phyloP scores from a whole-genome alignment of 2,797 vertebrate genomes.

The Coreius guichenoti region DNA sequence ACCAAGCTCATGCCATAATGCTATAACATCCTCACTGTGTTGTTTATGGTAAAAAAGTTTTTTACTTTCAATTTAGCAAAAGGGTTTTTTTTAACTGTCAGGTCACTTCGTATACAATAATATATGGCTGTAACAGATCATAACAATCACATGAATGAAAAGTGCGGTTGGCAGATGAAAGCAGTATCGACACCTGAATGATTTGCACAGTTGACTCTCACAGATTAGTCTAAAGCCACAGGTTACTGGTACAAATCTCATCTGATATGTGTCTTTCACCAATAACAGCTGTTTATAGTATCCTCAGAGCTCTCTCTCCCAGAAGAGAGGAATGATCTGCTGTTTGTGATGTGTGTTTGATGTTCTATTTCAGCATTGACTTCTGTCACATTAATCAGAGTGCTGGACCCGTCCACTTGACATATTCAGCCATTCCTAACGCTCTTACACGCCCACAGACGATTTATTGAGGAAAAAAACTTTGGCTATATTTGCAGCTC shows the following conservation, averaged over 20 bases:
- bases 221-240: conserved; percentile 13
- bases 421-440: conserved; percentile 76
- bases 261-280: conserved; percentile 48
- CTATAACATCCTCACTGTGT: not conserved
- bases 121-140: not conserved
- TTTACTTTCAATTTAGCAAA: not conserved
- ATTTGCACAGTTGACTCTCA: conserved; percentile 16
- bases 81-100: not conserved
- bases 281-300: conserved; percentile 55
- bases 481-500: conserved; percentile 80
- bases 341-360: conserved; percentile 71
- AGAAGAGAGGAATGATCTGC: conserved; percentile 64
- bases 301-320: conserved; percentile 39
- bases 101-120: not conserved
- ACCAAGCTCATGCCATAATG: not conserved
- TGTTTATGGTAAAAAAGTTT: not conserved
- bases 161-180: conserved; percentile 19
- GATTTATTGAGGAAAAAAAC: conserved; percentile 75
- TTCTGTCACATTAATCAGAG: conserved; percentile 82
- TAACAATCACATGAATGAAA: conserved; percentile 19
- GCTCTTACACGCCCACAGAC: conserved; percentile 64
- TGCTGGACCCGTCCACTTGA: conserved; percentile 67
- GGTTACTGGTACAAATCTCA: not conserved
- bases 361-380: conserved; percentile 78
- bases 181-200: conserved; percentile 22